Evolutionary conservation across 2,797 vertebrate species (phyloP), one percentile per base, ranked within the genome.

Genomic region (Danio albolineatus): DNA sequence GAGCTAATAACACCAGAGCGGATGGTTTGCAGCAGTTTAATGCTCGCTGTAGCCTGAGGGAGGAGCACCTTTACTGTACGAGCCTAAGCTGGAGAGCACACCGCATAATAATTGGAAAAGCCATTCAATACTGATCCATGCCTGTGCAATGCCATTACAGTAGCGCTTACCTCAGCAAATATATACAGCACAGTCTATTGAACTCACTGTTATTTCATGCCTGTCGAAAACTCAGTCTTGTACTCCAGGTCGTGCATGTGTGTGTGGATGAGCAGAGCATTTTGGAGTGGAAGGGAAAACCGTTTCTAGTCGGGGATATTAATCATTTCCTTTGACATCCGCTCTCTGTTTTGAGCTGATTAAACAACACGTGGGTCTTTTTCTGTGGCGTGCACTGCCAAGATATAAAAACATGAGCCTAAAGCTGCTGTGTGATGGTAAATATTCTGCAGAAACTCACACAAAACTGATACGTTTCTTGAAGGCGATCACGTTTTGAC

Each of bases 361-460:
- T 69, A 69, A 51, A 69, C 17, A 21, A 54, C 19, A 57, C 21
- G 54, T 57, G 54, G 10, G 10, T 21, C 36, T 61, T 61, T 60
- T 7, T 67, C 2, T 46, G 5, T 51, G 14, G 14, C 53, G 48
- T 69, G 28, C 12, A 53, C 41, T 46, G 66, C 48, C 12, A 53
- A 53, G 66, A 69, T 69, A 69, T 7, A 16, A 69, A 53, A 53
- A 19, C 48, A 49, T 49, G 43, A 49, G 7, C 19, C 21, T n/a
- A 49, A 38, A 14, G 43, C 17, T 4, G 6, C 17, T 65, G 46
- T 38, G 66, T 36, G 21, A 51, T 51, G 0, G 51, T n/a, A 3
- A 28, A 28, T 28, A 28, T 28, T 28, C 28, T 1, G 28, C 28
- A 28, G 3, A 28, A 28, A 28, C 1, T 28, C 28, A 28, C 28